These are phyloP conservation scores for Dendrolimus houi DNA, from an alignment of 2,888 invertebrate genomes.

Conservation along the genomic window DNA sequence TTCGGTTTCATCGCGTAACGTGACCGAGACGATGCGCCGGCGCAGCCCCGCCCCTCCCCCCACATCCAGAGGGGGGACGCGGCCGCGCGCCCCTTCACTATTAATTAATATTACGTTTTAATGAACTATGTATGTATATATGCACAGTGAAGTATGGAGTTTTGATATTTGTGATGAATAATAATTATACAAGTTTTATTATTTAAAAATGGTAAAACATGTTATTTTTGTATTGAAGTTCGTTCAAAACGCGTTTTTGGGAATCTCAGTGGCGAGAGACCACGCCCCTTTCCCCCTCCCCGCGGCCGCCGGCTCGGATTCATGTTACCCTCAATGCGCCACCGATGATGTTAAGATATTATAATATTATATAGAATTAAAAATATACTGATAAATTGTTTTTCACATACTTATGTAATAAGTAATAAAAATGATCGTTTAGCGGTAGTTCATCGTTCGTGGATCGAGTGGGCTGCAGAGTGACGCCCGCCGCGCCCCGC, in stretches of 20 bases:
- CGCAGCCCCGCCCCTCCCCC: constrained; percentile 21
- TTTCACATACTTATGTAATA: constrained; percentile 70
- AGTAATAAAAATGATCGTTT: constrained; percentile 62
- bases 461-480: constrained; percentile 40
- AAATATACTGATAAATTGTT: constrained; percentile 57
- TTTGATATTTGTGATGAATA: constrained; percentile 58
- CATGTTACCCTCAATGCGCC: constrained; percentile 37
- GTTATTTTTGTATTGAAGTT: constrained; percentile 64
- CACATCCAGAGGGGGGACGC: constrained; percentile 11
- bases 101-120: constrained; percentile 29
- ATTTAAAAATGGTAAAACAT: constrained; percentile 54
- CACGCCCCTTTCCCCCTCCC: constrained; percentile 10
- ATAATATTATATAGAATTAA: constrained; percentile 52
- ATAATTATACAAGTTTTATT: constrained; percentile 48
- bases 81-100: constrained; percentile 17
- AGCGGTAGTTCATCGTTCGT: constrained; percentile 59
- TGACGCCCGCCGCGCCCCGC: constrained; percentile 49
- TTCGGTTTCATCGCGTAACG: constrained; percentile 27
- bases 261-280: too few species aligned
- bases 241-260: constrained; percentile 37
- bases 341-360: constrained; percentile 35
- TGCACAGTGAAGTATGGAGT: constrained; percentile 61
- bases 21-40: constrained; percentile 32
- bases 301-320: constrained; percentile 34
- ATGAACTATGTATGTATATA: constrained; percentile 67